Conservation (phyloP, 2,113 vertebrate genomes). For the Aramus guarauna region DNA sequence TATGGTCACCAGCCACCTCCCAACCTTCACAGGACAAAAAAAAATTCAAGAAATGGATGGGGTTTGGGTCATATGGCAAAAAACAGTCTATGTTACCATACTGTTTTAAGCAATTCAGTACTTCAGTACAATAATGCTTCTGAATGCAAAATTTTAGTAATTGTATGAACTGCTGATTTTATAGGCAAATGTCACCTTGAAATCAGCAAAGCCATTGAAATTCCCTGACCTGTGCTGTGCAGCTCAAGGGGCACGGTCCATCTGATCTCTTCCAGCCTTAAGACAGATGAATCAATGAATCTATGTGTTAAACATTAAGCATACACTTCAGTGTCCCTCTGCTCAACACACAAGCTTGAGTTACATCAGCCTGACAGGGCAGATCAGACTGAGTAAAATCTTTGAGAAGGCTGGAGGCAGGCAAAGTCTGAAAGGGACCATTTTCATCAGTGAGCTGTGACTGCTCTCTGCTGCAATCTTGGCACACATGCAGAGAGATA, state of each 20-base stretch:
- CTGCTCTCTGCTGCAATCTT: slow-evolving; percentile 26
- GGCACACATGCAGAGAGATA: background rate
- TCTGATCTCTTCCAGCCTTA: background rate
- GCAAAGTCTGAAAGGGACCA: background rate
- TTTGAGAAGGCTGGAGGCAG: background rate
- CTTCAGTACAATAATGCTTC: background rate
- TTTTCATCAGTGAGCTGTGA: background rate
- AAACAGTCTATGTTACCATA: background rate
- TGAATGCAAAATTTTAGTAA: background rate
- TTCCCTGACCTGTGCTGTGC: background rate
- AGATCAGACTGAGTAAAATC: background rate
- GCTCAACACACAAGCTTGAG: background rate
- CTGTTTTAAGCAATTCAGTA: background rate
- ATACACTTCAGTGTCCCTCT: background rate
- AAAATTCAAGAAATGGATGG: background rate
- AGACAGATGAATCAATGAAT: slow-evolving; percentile 27
- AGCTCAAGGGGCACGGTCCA: background rate
- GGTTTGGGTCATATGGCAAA: background rate
- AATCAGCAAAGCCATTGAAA: slow-evolving; percentile 7
- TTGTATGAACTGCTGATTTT: background rate
- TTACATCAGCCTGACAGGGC: background rate
- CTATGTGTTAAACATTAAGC: background rate
- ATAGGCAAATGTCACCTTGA: background rate
- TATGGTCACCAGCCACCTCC: slow-evolving; percentile 93
- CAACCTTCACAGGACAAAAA: slow-evolving; percentile 77